These are phyloP conservation scores for Pachycephus smyrnensis DNA, from an alignment of 2,888 invertebrate genomes.

Conservation along the genomic window DNA sequence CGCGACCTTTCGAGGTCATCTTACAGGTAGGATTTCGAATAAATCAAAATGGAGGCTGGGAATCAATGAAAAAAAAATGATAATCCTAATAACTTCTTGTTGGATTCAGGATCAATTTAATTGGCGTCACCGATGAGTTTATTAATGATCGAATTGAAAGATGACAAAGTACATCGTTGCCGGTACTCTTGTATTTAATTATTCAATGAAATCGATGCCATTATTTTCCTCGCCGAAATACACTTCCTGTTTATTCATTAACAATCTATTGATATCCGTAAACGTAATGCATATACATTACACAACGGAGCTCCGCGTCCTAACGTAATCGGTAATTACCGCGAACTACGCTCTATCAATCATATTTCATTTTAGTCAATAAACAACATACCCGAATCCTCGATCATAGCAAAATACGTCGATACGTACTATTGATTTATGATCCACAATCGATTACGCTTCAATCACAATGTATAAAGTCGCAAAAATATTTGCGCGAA, in stretches of 20 bases:
- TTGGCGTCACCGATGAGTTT: background rate
- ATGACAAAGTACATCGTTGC: background rate
- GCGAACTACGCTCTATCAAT: background rate
- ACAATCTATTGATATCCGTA: background rate
- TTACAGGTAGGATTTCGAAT: too few species aligned
- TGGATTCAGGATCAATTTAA: background rate
- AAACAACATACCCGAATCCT: background rate
- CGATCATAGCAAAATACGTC: background rate
- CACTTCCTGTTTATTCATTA: background rate
- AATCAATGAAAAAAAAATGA: too few species aligned
- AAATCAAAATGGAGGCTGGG: too few species aligned
- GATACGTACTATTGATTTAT: background rate
- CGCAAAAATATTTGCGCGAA: background rate
- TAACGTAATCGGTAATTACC: background rate
- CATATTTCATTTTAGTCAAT: background rate
- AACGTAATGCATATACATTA: background rate
- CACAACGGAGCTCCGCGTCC: background rate
- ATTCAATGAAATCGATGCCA: background rate
- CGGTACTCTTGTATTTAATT: background rate
- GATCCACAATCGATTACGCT: background rate
- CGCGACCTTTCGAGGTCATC: too few species aligned
- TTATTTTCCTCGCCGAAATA: background rate
- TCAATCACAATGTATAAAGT: background rate
- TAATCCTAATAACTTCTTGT: too few species aligned
- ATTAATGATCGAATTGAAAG: background rate